phyloP scores from a whole-genome alignment of 2,797 vertebrate species.

The Gouania willdenowi region DNA sequence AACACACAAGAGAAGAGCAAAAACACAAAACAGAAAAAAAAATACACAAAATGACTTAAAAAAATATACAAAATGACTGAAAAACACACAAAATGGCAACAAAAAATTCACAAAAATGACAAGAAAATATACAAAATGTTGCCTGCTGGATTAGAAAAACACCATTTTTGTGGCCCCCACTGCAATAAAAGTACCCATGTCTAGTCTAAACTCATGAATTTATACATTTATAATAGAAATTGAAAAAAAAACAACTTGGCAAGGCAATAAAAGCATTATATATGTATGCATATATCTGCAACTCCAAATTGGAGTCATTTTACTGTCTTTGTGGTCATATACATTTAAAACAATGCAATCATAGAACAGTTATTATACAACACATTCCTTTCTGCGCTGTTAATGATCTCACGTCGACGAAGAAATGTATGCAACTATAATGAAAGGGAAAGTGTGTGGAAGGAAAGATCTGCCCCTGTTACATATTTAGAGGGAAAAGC shows the following conservation, averaged over 20 bases:
- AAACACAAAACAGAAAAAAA: too few relatives aligned
- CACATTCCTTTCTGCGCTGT: conserved; percentile 4
- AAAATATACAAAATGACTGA: too few relatives aligned
- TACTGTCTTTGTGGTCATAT: background rate
- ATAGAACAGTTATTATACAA: conserved; percentile 14
- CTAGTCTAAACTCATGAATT: too few relatives aligned
- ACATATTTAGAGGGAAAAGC: conserved; percentile 29
- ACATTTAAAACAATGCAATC: conserved; percentile 1
- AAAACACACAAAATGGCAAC: too few relatives aligned
- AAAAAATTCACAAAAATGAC: too few relatives aligned
- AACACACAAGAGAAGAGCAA: too few relatives aligned
- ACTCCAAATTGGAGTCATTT: background rate
- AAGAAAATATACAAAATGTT: too few relatives aligned
- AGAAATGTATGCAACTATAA: conserved; percentile 39
- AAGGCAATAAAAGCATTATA: background rate
- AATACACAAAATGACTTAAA: too few relatives aligned
- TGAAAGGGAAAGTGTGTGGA: conserved; percentile 40
- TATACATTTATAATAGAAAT: too few relatives aligned
- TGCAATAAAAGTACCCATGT: too few relatives aligned
- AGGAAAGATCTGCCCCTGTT: conserved; percentile 32
- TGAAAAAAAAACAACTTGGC: conserved; percentile 3
- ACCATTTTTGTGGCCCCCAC: too few relatives aligned
- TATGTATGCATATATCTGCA: conserved; percentile 2
- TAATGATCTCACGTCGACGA: conserved; percentile 41
- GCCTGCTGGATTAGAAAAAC: too few relatives aligned